These are phyloP conservation scores for Tiphia femorata DNA, from an alignment of 2,888 invertebrate species.

Conservation along the genomic window DNA sequence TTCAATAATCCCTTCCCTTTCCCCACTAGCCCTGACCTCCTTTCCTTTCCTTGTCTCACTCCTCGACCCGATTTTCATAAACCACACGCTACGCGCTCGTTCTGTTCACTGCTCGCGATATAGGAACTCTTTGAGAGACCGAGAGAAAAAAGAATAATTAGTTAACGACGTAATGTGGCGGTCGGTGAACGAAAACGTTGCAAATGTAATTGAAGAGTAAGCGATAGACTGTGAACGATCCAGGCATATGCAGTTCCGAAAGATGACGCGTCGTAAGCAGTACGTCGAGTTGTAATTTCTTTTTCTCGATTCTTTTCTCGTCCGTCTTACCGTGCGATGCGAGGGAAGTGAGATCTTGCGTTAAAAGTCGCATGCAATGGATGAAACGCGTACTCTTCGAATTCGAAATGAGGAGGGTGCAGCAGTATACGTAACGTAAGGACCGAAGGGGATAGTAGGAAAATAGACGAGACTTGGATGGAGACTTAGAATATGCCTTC, in stretches of 20 bases:
- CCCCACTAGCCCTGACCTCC: no score
- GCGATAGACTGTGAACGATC: background rate
- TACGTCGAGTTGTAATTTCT: background rate
- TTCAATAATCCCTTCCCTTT: no score
- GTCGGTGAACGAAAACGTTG: constrained; percentile 46
- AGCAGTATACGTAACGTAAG: constrained; percentile 31
- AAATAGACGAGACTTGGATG: background rate
- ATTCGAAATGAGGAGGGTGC: constrained; percentile 32
- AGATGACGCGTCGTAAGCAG: no score
- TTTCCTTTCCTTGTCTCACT: no score
- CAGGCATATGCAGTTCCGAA: background rate
- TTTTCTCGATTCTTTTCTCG: background rate
- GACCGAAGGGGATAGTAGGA: background rate
- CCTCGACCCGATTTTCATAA: no score
- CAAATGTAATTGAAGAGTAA: constrained; percentile 41
- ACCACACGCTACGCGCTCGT: no score
- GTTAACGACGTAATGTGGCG: constrained; percentile 20
- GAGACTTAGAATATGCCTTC: constrained; percentile 19
- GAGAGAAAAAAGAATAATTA: constrained; percentile 10
- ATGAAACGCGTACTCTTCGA: constrained; percentile 32
- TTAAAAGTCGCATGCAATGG: background rate
- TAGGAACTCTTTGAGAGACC: constrained; percentile 31
- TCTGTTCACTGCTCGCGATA: no score
- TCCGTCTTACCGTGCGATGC: background rate
- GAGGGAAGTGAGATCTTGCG: constrained; percentile 13